Percentiles rank a stretch among this genome's conserved stretches.
Conservation (phyloP, 92 coral and sea anemone species). For the Diadumene lineata region DNA sequence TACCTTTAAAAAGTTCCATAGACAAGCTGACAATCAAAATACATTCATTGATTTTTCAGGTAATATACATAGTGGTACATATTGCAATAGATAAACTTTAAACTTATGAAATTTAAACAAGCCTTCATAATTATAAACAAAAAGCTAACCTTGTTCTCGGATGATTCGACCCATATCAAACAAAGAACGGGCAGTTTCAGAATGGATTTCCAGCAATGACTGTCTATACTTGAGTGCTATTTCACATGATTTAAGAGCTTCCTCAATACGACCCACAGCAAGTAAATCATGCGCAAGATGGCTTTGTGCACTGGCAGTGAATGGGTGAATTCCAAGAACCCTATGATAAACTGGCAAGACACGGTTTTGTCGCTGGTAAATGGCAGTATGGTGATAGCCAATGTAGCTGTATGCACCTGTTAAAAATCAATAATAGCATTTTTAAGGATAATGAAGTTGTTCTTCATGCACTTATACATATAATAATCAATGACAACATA, state of each 20-base stretch:
- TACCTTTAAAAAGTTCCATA: too few species aligned
- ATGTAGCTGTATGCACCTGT: conserved; percentile 19
- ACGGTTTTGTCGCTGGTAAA: background rate
- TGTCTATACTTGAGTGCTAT: conserved; percentile 17
- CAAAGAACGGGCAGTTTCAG: conserved; percentile 48
- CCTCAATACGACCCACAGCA: conserved; percentile 10
- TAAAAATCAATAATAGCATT: background rate
- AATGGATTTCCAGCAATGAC: conserved; percentile 30
- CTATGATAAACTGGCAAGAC: conserved; percentile 19
- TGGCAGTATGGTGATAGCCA: conserved; percentile 1
- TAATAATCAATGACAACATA: too few species aligned
- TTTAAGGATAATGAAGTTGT: too few species aligned
- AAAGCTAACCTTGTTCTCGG: conserved; percentile 20
- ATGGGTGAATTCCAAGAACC: conserved; percentile 30
- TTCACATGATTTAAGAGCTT: conserved; percentile 3
- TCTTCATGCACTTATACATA: too few species aligned
- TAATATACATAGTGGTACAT: too few species aligned
- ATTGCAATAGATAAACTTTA: too few species aligned
- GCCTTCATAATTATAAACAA: background rate
- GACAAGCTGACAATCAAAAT: too few species aligned
- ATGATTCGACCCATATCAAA: conserved; percentile 31
- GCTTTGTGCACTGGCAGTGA: conserved; percentile 35
- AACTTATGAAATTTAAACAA: background rate
- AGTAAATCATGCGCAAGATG: conserved; percentile 20
- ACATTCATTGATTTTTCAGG: too few species aligned